Evolutionary conservation across 2,113 vertebrate genomes (phyloP).

Genomic region (Casuarius casuarius): DNA sequence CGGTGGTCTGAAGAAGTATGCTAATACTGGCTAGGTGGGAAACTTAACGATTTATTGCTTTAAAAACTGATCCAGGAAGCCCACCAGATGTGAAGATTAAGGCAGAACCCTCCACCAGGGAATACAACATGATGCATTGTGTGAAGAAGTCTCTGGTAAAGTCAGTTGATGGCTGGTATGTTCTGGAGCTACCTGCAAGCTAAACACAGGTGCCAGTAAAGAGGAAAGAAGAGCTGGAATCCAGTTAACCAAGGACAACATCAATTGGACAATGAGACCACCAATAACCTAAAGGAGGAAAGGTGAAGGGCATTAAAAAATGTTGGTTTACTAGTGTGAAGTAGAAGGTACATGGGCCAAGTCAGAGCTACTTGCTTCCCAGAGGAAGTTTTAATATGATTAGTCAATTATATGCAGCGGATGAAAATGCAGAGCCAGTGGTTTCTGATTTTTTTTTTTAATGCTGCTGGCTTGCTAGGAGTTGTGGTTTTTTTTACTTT

Average conservation of each 20-base stretch:
- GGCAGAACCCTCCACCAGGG: neutral
- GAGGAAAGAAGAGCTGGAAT: slow-evolving; percentile 30
- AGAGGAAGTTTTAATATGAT: slow-evolving; percentile 27
- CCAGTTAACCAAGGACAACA: slow-evolving; percentile 39
- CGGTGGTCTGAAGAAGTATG: neutral
- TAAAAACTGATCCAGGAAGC: neutral
- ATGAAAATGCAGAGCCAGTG: neutral
- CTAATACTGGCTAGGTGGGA: neutral
- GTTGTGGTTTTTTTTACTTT: neutral
- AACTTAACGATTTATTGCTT: neutral
- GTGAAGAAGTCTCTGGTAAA: neutral
- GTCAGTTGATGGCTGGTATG: neutral
- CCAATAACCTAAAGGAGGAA: neutral
- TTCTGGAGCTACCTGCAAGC: neutral
- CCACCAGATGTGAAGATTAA: neutral
- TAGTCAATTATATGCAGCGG: neutral
- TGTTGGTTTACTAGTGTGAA: slow-evolving; percentile 21
- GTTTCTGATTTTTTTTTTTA: neutral
- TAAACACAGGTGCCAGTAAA: slow-evolving; percentile 21
- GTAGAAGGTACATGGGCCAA: neutral
- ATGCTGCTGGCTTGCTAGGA: neutral
- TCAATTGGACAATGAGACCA: neutral
- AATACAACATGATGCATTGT: neutral
- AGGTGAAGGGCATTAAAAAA: slow-evolving; percentile 26
- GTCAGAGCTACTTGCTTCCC: neutral